Conservation (phyloP, 2,888 invertebrate genomes). For the Plagiodera versicolora region DNA sequence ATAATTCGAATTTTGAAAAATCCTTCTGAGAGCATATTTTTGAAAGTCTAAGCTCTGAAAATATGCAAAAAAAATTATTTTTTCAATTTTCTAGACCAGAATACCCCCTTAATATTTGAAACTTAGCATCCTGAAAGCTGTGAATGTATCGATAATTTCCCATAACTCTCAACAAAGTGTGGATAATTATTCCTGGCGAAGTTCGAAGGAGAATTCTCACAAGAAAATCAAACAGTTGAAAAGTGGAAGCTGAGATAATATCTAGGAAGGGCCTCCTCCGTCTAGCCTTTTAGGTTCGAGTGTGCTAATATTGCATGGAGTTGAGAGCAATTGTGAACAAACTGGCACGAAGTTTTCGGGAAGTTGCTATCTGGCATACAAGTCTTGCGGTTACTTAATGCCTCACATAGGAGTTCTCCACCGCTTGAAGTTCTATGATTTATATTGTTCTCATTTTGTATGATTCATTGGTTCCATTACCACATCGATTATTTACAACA, state of each 20-base stretch:
- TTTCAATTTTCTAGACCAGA: too few relatives aligned
- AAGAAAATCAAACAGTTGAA: slow-evolving; percentile 9
- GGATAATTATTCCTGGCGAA: not conserved
- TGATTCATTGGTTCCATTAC: slow-evolving; percentile 17
- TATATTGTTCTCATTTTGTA: slow-evolving; percentile 35
- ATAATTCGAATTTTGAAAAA: too few relatives aligned
- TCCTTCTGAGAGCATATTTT: too few relatives aligned
- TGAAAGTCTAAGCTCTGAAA: too few relatives aligned
- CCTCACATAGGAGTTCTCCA: slow-evolving; percentile 35
- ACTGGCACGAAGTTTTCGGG: slow-evolving; percentile 48
- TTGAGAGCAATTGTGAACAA: slow-evolving; percentile 42
- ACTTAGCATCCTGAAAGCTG: too few relatives aligned
- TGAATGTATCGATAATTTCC: too few relatives aligned
- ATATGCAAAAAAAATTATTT: too few relatives aligned
- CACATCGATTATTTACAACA: not conserved
- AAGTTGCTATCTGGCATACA: slow-evolving; percentile 51
- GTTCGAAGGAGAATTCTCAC: not conserved
- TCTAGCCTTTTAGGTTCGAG: slow-evolving; percentile 35
- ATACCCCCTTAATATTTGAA: too few relatives aligned
- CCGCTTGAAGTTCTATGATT: slow-evolving; percentile 45
- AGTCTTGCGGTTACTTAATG: slow-evolving; percentile 53
- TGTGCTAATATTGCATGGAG: slow-evolving; percentile 41
- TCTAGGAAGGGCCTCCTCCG: slow-evolving; percentile 13
- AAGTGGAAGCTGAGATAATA: slow-evolving; percentile 12
- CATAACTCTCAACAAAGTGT: not conserved